phyloP scores from a whole-genome alignment of 2,888 invertebrate genomes.

The Melinaea menophilus region DNA sequence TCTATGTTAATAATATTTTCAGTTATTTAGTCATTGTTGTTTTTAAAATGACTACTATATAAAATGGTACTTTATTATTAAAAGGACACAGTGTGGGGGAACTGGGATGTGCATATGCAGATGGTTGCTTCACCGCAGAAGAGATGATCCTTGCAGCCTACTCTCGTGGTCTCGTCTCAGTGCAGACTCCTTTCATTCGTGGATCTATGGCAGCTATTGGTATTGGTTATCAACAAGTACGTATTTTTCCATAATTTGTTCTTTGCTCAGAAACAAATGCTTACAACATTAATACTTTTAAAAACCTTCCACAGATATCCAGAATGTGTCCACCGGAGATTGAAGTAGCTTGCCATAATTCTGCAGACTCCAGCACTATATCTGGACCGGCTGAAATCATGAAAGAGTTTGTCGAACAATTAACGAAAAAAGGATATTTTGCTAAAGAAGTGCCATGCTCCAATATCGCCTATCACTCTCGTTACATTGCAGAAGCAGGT shows the following conservation, averaged over 20 bases:
- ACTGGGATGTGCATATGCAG: conserved; percentile 95
- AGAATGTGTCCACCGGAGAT: conserved; percentile 74
- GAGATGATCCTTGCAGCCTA: conserved; percentile 91
- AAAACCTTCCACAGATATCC: conserved; percentile 41
- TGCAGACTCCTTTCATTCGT: conserved; percentile 80
- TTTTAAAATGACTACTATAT: no score
- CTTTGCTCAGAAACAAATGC: neutral
- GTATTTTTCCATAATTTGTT: neutral
- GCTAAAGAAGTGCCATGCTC: conserved; percentile 79
- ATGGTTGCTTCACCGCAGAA: conserved; percentile 90
- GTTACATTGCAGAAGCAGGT: conserved; percentile 84
- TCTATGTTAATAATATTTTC: neutral
- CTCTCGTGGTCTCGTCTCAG: conserved; percentile 86
- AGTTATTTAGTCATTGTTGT: no score
- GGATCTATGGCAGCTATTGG: conserved; percentile 95
- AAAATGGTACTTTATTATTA: neutral
- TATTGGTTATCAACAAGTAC: conserved; percentile 74
- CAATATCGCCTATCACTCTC: conserved; percentile 93
- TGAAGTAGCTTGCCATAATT: conserved; percentile 89
- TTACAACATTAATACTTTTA: neutral
- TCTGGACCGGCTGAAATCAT: conserved; percentile 84
- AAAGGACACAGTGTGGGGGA: conserved; percentile 96
- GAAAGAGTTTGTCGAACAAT: conserved; percentile 72
- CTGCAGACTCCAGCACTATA: conserved; percentile 85
- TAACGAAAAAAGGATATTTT: conserved; percentile 60